Evolutionary conservation across 2,113 vertebrate genomes (phyloP), one percentile per base, ranked within the genome.

Genomic region (Dasypus novemcinctus): DNA sequence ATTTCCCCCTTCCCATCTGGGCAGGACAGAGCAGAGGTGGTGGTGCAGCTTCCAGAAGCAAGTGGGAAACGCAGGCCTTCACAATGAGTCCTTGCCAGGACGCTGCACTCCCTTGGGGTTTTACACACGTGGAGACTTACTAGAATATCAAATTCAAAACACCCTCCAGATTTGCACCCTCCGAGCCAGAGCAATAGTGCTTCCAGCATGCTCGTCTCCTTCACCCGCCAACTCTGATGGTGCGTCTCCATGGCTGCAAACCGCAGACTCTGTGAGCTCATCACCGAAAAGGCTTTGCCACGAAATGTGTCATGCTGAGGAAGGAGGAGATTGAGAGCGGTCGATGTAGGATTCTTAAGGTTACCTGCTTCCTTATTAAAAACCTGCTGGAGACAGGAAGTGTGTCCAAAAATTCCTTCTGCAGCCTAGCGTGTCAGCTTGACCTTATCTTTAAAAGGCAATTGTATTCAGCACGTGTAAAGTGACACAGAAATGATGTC

Each of bases 81-180:
- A 2, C 3, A 33, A n/a, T 13, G 63, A 11, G 15, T 46, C 0
- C 0, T 25, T 71, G 81, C 49, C 90, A 54, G 90, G 76, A 97
- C 76, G 29, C 75, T 80, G 75, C 69, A 59, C 41, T 59, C 57
- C 31, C 25, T 18, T 10, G 49, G 84, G 61, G 69, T 43, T 96
- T 97, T 91, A 75, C 82, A 92, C 78, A 11, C 71, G 10, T 54
- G n/a, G 4, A 0, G 0, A 93, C 61, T 72, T 91, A 88, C n/a
- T 87, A 27, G 59, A 93, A 43, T 75, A 63, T 61, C 84, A 91
- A 83, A 33, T 54, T 92, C 74, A 95, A 92, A 81, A 93, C 18
- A n/a, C 97, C 54, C 41, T 96, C 86, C 18, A 38, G 20, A 20
- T 96, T 66, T 96, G 31, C 90, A 90, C 52, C 20, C 81, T 95